phyloP scores from a whole-genome alignment of 2,888 invertebrate genomes.

The Hylaea fasciaria region DNA sequence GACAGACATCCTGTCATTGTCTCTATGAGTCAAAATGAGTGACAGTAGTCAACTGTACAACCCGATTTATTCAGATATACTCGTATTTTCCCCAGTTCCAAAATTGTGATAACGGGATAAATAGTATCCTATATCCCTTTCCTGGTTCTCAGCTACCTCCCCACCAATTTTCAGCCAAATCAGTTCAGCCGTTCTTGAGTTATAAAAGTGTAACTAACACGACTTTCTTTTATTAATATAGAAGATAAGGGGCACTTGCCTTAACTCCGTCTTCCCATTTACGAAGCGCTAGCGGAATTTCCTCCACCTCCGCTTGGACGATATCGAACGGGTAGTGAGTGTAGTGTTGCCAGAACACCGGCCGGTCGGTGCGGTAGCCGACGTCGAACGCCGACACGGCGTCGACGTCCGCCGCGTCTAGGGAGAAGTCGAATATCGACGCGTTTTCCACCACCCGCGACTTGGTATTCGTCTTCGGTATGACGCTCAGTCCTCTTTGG shows the following conservation, averaged over 20 bases:
- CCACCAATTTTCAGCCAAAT: no score
- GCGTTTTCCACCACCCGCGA: conserved; percentile 62
- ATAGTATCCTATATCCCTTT: no score
- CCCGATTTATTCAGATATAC: no score
- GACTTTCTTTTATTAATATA: no score
- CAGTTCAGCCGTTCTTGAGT: no score
- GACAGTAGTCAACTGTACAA: no score
- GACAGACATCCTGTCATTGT: no score
- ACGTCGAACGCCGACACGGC: conserved; percentile 55
- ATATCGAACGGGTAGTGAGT: conserved; percentile 61
- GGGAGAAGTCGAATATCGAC: conserved; percentile 63
- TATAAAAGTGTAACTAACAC: no score
- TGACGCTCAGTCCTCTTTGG: conserved; percentile 60
- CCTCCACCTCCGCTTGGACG: conserved; percentile 27
- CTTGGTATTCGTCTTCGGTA: conserved; percentile 65
- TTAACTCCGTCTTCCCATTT: conserved; percentile 55
- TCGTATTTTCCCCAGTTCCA: no score
- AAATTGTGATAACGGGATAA: no score
- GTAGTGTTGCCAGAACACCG: conserved; percentile 54
- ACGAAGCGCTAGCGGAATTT: conserved; percentile 45
- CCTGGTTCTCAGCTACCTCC: no score
- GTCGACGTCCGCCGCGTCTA: conserved; percentile 29
- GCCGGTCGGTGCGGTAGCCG: conserved; percentile 52
- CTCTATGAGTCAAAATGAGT: no score
- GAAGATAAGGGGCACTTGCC: conserved; percentile 25